phyloP scores from a whole-genome alignment of 92 coral and sea anemone genomes.

The Zoanthus sansibaricus region DNA sequence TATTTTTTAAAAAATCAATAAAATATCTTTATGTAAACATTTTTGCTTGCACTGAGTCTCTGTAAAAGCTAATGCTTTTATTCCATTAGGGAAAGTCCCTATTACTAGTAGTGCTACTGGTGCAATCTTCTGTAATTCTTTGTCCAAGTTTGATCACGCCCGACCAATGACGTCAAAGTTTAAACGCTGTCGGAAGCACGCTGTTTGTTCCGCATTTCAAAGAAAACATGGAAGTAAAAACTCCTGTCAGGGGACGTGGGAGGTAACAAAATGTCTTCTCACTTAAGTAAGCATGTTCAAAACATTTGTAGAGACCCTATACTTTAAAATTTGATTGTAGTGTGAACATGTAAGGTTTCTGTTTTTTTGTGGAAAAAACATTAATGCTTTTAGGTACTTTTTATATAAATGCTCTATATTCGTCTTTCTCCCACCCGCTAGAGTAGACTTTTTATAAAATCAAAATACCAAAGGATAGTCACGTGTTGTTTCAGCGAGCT shows the following conservation, averaged over 20 bases:
- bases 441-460: neutral
- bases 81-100: neutral
- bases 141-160: conserved; percentile 8
- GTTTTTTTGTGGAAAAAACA: neutral
- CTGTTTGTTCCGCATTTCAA: conserved; percentile 19
- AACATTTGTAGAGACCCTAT: neutral
- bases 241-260: neutral
- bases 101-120: neutral
- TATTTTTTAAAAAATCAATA: no score
- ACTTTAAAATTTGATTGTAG: neutral
- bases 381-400: neutral
- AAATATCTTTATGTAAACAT: no score
- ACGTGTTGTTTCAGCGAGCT: neutral
- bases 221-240: neutral
- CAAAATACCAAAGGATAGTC: conserved; percentile 17
- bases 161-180: conserved; percentile 25
- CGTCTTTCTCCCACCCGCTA: neutral
- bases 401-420: no score
- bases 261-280: neutral
- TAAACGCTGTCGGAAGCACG: neutral
- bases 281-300: neutral
- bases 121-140: conserved; percentile 9
- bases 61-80: no score
- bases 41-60: no score
- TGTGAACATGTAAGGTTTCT: neutral